Base-by-base conservation (phyloP, 2,113 vertebrate species). In the Mesembrinibis cayennensis region DNA sequence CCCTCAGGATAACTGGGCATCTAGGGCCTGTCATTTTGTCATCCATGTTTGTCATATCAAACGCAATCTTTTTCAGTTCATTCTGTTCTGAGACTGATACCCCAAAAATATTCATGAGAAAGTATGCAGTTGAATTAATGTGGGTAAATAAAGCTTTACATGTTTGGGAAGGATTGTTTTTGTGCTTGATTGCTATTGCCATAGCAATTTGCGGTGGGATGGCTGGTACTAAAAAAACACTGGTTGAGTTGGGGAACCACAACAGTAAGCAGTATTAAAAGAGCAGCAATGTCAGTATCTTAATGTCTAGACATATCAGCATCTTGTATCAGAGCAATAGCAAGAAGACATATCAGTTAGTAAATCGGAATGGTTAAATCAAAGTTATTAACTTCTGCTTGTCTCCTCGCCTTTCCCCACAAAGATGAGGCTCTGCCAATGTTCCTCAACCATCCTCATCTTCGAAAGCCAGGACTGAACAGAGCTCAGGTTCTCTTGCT, bases 91-190 rank as follows among this genome's bases (percentile, higher is more conserved):
- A 82, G 40, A 47, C 59, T 2, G 25, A 85, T 63, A 56, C 16
- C 65, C 61, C 19, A 12, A 90, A 96, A 95, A 91, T 84, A 94
- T 79, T 92, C 38, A 80, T 78, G 88, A 94, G 94, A 82, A 92
- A 95, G 69, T 82, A 92, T 74, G 79, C 74, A 38, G 55, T 7
- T 32, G 26, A 82, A 89, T 47, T 47, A 45, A 55, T 44, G 86
- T 70, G 74, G 55, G 32, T 79, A 95, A 94, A 93, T 69, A 95
- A 95, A 91, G 14, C 55, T 49, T 84, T 14, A 69, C 25, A 20
- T 84, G 59, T 61, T 93, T 87, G 92, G 80, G 77, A 83, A 78
- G 61, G 44, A 66, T 67, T 90, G 56, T 77, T 94, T 92, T 74
- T 84, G 34, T 79, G 65, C 65, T 82, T 55, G 76, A 55, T 67